Conservation (phyloP, 2,797 vertebrate species). For the Argyrosomus regius region DNA sequence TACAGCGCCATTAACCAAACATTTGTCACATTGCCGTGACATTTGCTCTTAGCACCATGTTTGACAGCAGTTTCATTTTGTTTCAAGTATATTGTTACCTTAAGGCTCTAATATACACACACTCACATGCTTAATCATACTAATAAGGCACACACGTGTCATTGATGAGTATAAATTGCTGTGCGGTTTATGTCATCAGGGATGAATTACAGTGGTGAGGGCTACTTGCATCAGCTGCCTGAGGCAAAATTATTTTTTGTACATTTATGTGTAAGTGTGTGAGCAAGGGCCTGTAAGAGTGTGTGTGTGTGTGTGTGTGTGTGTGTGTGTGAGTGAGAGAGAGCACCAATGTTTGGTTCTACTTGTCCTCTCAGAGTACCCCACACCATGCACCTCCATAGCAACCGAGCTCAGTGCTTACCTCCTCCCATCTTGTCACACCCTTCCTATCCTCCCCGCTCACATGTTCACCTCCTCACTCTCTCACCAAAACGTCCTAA, state of each 20-base stretch:
- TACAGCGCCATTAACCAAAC: constrained; percentile 27
- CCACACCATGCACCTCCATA: constrained; percentile 30
- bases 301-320: not conserved
- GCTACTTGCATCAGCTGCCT: constrained; percentile 48
- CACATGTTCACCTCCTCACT: constrained; percentile 43
- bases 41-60: constrained; percentile 7
- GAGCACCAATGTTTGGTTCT: constrained; percentile 30
- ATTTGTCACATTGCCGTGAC: constrained; percentile 5
- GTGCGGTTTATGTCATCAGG: constrained; percentile 33
- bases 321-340: not conserved
- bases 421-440: constrained; percentile 34
- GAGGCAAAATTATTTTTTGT: constrained; percentile 20
- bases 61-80: constrained; percentile 40
- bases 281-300: not conserved
- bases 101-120: constrained; percentile 24
- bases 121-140: constrained; percentile 37
- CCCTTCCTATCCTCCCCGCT: constrained; percentile 32
- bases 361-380: constrained; percentile 50
- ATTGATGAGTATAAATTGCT: constrained; percentile 56
- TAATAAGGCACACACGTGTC: constrained; percentile 37
- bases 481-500: constrained; percentile 62
- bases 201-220: constrained; percentile 47
- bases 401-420: constrained; percentile 51
- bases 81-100: constrained; percentile 41
- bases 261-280: not conserved